Evolutionary conservation across 2,113 vertebrate genomes (phyloP).

Genomic region (Chascanopsetta lugubris): DNA sequence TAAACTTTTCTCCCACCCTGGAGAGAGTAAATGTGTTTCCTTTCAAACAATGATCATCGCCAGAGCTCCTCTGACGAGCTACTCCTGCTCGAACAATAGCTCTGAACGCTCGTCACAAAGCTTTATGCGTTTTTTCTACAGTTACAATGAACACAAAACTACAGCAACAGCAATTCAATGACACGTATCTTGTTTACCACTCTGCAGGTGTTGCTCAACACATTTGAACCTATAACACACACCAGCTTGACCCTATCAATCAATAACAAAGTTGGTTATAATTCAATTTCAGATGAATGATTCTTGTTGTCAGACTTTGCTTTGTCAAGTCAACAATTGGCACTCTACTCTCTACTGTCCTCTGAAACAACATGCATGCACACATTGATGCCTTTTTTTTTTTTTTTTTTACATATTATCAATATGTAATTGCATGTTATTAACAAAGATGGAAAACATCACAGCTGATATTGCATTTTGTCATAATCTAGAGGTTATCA

Average conservation of each 20-base stretch:
- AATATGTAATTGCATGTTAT: too few relatives aligned
- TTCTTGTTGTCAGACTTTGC: not conserved
- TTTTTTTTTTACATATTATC: too few relatives aligned
- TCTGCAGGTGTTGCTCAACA: not conserved
- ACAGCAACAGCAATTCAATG: slow-evolving; percentile 25
- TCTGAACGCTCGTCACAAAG: not conserved
- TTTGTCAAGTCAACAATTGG: too few relatives aligned
- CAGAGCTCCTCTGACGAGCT: slow-evolving; percentile 20
- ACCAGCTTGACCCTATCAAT: slow-evolving; percentile 8
- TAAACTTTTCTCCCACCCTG: slow-evolving; percentile 8
- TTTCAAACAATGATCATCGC: slow-evolving; percentile 28
- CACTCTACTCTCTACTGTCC: too few relatives aligned
- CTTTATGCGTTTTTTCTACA: not conserved
- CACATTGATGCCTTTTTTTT: too few relatives aligned
- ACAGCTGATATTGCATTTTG: too few relatives aligned
- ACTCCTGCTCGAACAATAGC: slow-evolving; percentile 24
- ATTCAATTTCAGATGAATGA: slow-evolving; percentile 1
- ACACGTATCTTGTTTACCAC: slow-evolving; percentile 20
- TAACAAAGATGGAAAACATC: too few relatives aligned
- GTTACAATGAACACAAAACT: slow-evolving; percentile 4
- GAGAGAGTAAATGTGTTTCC: slow-evolving; percentile 27
- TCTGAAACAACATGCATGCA: too few relatives aligned
- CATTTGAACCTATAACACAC: not conserved
- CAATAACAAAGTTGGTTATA: slow-evolving; percentile 18
- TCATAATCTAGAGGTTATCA: too few relatives aligned